Base-by-base conservation (phyloP, 2,888 invertebrate species). In the Drosophila bunnanda region DNA sequence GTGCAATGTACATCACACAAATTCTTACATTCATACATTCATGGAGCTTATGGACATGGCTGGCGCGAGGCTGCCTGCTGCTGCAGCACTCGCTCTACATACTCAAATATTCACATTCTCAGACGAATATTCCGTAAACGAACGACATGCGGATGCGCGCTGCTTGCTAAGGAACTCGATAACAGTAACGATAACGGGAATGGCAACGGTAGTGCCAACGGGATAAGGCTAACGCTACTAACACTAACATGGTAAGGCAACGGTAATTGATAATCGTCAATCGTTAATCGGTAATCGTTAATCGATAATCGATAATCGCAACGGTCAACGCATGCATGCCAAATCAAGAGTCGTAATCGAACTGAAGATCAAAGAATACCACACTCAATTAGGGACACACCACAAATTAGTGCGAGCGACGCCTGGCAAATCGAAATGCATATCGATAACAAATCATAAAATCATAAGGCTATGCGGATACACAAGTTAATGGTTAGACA, bases 391-490 rank as follows among this genome's bases (percentile, higher is more conserved):
- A 80, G 41, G 48, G 60, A 9, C 88, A 90, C 89, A 88, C 89
- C 90, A 90, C 88, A 89, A 89, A 89, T 89, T 77, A 83, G 82
- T 77, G 82, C 80, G 73, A 82, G 69, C 75, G 52, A 48, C 13
- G 54, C 41, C 46, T 64, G 64, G 62, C 62, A 66, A 66, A 79
- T 72, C 76, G 73, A 70, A 43, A 32, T 34, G 28, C 28, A 38
- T 32, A 50, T 39, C 32, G n/a, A 17, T 48, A 48, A 48, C 1
- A 64, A 55, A 64, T 48, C n/a, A 48, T 28, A 22, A 28, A 65
- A 65, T 48, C 17, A 67, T 25, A 65, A 22, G 46, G 30, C 25
- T 34, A 34, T 34, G 32, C 38, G 36, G 15, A 6, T 36, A 20
- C 41, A 28, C 66, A 36, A 38, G 36, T 15, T 66, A 52, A 77